Evolutionary conservation across 2,888 invertebrate species (phyloP), one percentile per base, ranked within the genome.

Genomic region (Andrena haemorrhoa): DNA sequence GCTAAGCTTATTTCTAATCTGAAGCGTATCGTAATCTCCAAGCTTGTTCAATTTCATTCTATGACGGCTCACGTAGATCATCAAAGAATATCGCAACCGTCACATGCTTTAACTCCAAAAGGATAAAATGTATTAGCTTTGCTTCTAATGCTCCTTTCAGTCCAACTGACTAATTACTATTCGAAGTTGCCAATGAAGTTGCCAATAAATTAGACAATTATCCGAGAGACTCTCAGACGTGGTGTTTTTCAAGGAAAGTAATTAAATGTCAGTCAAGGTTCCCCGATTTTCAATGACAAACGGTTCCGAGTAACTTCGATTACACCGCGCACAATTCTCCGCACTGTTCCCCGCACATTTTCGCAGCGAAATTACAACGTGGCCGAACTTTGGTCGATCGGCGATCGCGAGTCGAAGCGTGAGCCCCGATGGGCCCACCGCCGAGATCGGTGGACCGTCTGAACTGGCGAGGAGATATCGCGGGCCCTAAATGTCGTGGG

Each of bases 401-500:
- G 20, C 10, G 66, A 12, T 53, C 69, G 33, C 71, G 66, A 49
- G 29, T 41, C n/a, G 5, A 26, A 35, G 1, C 12, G 4, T 10
- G 53, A 53, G 53, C 33, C 56, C 56, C 66, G 53, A 20, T 2
- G 33, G 75, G 70, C 66, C 76, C 73, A 56, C 70, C 73, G 77
- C 77, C 77, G 65, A 78, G 76, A 75, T 84, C 74, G 76, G 71
- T 31, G 79, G 71, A 70, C 78, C 70, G 58, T 75, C 71, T 87
- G 85, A 86, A 88, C 85, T 85, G 84, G 58, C 60, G 56, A 71
- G 35, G 69, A 61, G 64, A 66, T 71, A 20, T 31, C 70, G 79
- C 31, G 87, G 89, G 91, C 84, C 89, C 87, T 83, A 85, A 75
- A 88, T 85, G 86, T 89, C 91, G 90, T 91, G 92, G 90, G 92